Conservation (phyloP, 2,888 invertebrate genomes). For the Cerastis leucographa region DNA sequence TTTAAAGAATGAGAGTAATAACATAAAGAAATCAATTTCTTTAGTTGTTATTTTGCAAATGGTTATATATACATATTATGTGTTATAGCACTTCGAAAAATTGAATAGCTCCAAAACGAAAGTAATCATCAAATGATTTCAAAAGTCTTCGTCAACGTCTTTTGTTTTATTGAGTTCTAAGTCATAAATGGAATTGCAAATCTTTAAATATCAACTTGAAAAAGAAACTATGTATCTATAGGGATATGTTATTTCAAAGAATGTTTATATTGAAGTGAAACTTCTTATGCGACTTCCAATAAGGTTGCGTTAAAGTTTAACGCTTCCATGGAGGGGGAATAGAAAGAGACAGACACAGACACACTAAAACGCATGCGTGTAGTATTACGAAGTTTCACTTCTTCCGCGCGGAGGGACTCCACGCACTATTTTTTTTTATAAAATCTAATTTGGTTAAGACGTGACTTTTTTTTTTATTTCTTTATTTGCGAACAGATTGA, state of each 20-base stretch:
- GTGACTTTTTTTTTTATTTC: neutral
- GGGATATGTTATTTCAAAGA: too few relatives aligned
- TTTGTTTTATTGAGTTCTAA: neutral
- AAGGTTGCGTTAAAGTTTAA: too few relatives aligned
- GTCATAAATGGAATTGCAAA: neutral
- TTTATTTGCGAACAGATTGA: neutral
- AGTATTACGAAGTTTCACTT: too few relatives aligned
- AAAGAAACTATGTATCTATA: too few relatives aligned
- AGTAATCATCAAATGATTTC: neutral
- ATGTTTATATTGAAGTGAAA: too few relatives aligned
- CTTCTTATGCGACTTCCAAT: too few relatives aligned
- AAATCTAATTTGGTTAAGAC: neutral
- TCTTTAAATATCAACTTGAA: neutral
- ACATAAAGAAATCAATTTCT: constrained; percentile 19
- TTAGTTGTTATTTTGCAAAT: constrained; percentile 6
- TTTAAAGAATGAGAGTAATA: neutral
- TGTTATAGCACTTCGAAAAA: neutral
- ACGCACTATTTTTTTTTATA: too few relatives aligned
- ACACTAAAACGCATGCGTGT: too few relatives aligned
- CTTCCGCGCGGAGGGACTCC: too few relatives aligned
- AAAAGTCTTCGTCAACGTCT: neutral
- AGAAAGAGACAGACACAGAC: too few relatives aligned
- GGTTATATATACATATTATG: too few relatives aligned
- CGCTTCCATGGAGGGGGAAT: too few relatives aligned
- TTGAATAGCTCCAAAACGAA: neutral